Evolutionary conservation across 2,888 invertebrate genomes (phyloP).

Genomic region (Nomada lathburiana): DNA sequence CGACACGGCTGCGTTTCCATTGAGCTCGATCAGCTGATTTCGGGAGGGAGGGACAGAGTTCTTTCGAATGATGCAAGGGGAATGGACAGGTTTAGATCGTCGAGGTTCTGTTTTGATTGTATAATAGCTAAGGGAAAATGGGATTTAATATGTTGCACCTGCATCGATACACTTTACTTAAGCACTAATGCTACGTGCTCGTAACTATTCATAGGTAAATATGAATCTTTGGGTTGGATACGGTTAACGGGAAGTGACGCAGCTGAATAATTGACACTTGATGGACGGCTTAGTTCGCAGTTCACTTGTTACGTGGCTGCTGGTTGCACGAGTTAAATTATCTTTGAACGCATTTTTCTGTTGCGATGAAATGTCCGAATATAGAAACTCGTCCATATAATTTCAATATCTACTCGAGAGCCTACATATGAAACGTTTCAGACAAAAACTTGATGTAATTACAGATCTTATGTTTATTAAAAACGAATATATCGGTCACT

Average conservation of each 20-base stretch:
- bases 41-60: not conserved
- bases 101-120: not conserved
- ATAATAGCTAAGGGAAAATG: too few relatives aligned
- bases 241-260: conserved; percentile 21
- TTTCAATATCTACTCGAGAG: not conserved
- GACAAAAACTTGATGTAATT: too few relatives aligned
- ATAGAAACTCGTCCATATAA: not conserved
- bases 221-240: not conserved
- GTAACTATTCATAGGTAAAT: conserved; percentile 7
- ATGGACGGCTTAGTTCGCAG: not conserved
- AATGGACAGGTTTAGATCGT: not conserved
- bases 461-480: too few relatives aligned
- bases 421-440: too few relatives aligned
- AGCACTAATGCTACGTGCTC: not conserved
- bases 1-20: conserved; percentile 21
- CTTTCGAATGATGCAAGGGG: not conserved
- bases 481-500: too few relatives aligned
- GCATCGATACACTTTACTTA: not conserved
- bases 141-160: not conserved
- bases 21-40: conserved; percentile 43
- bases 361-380: not conserved
- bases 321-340: not conserved
- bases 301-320: not conserved
- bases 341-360: not conserved
- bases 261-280: conserved; percentile 23